Conservation (phyloP, 1,140 invertebrate species). For the Ceratosolen solmsi region DNA sequence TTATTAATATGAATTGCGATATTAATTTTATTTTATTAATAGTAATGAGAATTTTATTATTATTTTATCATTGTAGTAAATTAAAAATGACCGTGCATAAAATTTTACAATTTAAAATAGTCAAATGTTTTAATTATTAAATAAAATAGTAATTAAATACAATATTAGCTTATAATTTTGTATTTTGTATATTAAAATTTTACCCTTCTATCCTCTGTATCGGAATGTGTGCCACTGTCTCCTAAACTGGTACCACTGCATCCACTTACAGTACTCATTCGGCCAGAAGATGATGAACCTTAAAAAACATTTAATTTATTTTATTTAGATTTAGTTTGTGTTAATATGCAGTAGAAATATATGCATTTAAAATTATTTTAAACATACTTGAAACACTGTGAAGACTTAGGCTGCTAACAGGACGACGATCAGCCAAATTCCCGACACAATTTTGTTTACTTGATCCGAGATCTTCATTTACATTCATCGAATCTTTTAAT, state of each 20-base stretch:
- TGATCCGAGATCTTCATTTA: slow-evolving; percentile 38
- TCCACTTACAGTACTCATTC: slow-evolving; percentile 83
- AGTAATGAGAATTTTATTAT: too few species aligned
- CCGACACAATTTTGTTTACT: slow-evolving; percentile 61
- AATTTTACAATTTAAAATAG: too few species aligned
- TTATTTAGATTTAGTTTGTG: slow-evolving; percentile 1
- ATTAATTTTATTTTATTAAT: too few species aligned
- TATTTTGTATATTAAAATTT: slow-evolving; percentile 45
- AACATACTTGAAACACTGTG: slow-evolving; percentile 80
- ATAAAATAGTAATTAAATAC: neutral
- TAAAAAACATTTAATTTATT: slow-evolving; percentile 46
- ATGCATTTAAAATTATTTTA: neutral
- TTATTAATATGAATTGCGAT: too few species aligned
- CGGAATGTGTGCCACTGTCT: slow-evolving; percentile 88
- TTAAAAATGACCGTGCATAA: too few species aligned
- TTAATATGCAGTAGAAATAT: neutral
- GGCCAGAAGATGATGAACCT: slow-evolving; percentile 85
- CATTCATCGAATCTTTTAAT: slow-evolving; percentile 58
- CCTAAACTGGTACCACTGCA: slow-evolving; percentile 84
- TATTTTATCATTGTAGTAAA: too few species aligned
- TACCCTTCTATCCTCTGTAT: slow-evolving; percentile 84
- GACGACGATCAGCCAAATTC: slow-evolving; percentile 72
- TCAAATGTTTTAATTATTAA: neutral
- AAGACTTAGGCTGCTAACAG: slow-evolving; percentile 82
- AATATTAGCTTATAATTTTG: too few species aligned